These are phyloP conservation scores for Prolemur simus DNA, from an alignment of 2,113 vertebrate species.

Conservation along the genomic window DNA sequence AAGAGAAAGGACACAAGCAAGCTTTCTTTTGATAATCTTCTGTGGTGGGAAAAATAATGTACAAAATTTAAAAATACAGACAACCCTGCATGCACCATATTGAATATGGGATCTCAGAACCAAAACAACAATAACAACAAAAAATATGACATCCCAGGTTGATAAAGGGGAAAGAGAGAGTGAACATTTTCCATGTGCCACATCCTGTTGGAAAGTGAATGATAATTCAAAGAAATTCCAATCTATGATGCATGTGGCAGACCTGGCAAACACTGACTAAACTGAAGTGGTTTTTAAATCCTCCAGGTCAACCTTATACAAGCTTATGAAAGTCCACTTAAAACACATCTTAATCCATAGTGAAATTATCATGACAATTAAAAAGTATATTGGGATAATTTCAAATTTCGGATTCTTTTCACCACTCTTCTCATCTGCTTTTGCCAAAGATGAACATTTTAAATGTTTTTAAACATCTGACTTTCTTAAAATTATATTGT, in stretches of 20 bases:
- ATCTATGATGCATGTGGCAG: neutral
- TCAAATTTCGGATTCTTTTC: neutral
- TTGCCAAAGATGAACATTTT: neutral
- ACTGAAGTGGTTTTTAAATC: neutral
- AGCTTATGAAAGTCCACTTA: neutral
- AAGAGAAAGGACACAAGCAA: neutral
- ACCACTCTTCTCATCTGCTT: neutral
- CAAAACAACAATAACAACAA: neutral
- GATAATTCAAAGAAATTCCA: neutral
- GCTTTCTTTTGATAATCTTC: neutral
- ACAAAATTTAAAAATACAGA: neutral
- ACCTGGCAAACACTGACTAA: neutral
- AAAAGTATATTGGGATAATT: neutral
- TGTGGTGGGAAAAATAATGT: neutral
- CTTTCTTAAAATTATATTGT: neutral
- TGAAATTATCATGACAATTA: neutral
- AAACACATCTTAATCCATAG: neutral
- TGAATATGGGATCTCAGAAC: neutral
- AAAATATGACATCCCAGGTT: neutral
- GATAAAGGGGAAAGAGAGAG: neutral
- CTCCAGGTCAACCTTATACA: neutral
- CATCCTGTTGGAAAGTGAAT: neutral
- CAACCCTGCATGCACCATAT: rapidly evolving
- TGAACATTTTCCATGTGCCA: rapidly evolving
- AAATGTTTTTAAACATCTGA: neutral